Percentiles rank a stretch among this genome's conserved stretches.
phyloP scores from a whole-genome alignment of 1,140 invertebrate genomes.

The Drosophila truncata region DNA sequence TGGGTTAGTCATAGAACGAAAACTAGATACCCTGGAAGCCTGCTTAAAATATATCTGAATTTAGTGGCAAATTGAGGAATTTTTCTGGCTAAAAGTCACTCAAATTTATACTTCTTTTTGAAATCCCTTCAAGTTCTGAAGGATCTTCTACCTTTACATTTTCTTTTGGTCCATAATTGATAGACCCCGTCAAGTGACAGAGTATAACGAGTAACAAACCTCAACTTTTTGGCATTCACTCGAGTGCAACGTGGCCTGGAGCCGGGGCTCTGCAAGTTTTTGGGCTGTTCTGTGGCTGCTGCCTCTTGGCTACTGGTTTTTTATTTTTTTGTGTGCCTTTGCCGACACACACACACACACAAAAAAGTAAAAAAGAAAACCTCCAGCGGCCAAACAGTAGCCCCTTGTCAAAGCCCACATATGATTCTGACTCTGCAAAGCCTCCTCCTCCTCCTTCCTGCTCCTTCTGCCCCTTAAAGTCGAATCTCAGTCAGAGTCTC shows the following conservation, averaged over 20 bases:
- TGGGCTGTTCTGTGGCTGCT: constrained; percentile 49
- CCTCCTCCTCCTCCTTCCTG: background rate
- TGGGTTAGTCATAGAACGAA: background rate
- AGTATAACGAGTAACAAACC: constrained; percentile 48
- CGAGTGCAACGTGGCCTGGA: constrained; percentile 76
- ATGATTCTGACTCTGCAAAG: constrained; percentile 26
- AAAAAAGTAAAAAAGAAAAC: constrained; percentile 24
- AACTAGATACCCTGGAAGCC: constrained; percentile 15
- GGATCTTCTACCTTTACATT: background rate
- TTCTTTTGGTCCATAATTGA: constrained; percentile 26
- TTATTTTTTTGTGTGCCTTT: constrained; percentile 46
- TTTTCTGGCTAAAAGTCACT: no score
- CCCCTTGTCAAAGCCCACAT: constrained; percentile 65
- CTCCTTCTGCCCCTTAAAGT: background rate
- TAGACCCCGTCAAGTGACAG: constrained; percentile 21
- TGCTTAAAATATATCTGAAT: background rate
- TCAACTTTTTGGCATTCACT: constrained; percentile 67
- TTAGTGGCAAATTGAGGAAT: no score
- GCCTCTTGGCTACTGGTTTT: constrained; percentile 75
- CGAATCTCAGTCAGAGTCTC: constrained; percentile 21
- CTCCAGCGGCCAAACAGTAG: constrained; percentile 68
- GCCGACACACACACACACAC: constrained; percentile 45
- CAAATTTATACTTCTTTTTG: no score
- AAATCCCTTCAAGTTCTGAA: background rate
- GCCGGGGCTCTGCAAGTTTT: constrained; percentile 48